Percentiles rank a stretch among this genome's conserved stretches.
phyloP scores from a whole-genome alignment of 2,797 vertebrate genomes.

The Brotula barbata region DNA sequence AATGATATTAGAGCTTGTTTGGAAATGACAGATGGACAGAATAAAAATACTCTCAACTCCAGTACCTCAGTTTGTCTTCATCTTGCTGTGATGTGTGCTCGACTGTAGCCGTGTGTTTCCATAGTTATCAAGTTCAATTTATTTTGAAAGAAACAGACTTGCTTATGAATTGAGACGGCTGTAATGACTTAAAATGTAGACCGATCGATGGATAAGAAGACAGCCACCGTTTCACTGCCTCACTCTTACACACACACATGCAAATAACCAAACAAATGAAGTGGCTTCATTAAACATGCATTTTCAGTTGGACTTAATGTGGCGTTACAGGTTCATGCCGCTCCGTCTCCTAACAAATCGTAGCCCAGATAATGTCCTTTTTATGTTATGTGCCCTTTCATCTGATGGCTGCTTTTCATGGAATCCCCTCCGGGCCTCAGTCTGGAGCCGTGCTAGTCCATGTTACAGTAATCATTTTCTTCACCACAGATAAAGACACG shows the following conservation, averaged over 20 bases:
- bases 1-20: too few relatives aligned
- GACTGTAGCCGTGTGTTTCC: too few relatives aligned
- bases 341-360: slow-evolving; percentile 48
- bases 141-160: too few relatives aligned
- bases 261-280: slow-evolving; percentile 23
- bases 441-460: slow-evolving; percentile 54
- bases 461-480: slow-evolving; percentile 69
- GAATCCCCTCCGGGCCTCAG: slow-evolving; percentile 48
- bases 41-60: too few relatives aligned
- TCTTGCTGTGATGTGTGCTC: too few relatives aligned
- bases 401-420: slow-evolving; percentile 68
- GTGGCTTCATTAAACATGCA: slow-evolving; percentile 27
- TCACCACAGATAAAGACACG: slow-evolving; percentile 65
- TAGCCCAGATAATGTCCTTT: slow-evolving; percentile 64
- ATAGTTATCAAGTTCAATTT: too few relatives aligned
- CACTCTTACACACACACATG: not conserved
- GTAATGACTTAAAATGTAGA: too few relatives aligned
- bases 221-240: too few relatives aligned
- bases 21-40: too few relatives aligned
- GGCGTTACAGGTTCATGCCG: slow-evolving; percentile 34
- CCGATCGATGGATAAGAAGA: too few relatives aligned
- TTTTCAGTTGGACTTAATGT: slow-evolving; percentile 32
- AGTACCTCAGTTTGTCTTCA: too few relatives aligned
- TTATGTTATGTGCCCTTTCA: slow-evolving; percentile 65
- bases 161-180: too few relatives aligned